Conservation (phyloP, 2,113 vertebrate genomes). For the Suncus etruscus region DNA sequence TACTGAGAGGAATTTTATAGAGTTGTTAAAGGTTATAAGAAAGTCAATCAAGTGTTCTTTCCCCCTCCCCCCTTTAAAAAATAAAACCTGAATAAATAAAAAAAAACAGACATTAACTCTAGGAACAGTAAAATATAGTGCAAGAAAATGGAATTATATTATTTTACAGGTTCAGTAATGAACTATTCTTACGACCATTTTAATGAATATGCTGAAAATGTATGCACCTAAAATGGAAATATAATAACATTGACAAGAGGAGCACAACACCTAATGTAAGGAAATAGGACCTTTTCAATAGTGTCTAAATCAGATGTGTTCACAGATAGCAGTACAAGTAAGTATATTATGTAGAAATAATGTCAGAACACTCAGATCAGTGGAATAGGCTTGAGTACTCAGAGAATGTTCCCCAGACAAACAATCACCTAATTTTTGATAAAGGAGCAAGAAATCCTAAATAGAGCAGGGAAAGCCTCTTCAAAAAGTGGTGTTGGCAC, state of each 20-base stretch:
- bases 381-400: too few species aligned
- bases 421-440: too few species aligned
- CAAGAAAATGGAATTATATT: conserved; percentile 47
- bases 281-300: neutral
- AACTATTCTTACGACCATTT: conserved; percentile 25
- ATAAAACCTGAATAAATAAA: conserved; percentile 4
- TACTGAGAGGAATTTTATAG: conserved; percentile 26
- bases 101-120: conserved; percentile 33
- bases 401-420: too few species aligned
- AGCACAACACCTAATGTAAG: conserved; percentile 3
- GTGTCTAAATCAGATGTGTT: conserved; percentile 16
- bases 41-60: neutral
- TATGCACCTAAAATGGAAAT: neutral
- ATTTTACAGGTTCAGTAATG: conserved; percentile 51
- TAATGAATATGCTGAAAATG: conserved; percentile 41
- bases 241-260: conserved; percentile 11
- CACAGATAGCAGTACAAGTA: conserved; percentile 2
- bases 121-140: conserved; percentile 62
- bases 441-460: too few species aligned
- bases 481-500: too few species aligned
- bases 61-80: too few species aligned
- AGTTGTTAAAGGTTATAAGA: conserved; percentile 18
- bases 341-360: neutral
- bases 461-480: too few species aligned
- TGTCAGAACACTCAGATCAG: too few species aligned